Evolutionary conservation across 2,797 vertebrate genomes (phyloP).

Genomic region (Pelochelys cantorii): DNA sequence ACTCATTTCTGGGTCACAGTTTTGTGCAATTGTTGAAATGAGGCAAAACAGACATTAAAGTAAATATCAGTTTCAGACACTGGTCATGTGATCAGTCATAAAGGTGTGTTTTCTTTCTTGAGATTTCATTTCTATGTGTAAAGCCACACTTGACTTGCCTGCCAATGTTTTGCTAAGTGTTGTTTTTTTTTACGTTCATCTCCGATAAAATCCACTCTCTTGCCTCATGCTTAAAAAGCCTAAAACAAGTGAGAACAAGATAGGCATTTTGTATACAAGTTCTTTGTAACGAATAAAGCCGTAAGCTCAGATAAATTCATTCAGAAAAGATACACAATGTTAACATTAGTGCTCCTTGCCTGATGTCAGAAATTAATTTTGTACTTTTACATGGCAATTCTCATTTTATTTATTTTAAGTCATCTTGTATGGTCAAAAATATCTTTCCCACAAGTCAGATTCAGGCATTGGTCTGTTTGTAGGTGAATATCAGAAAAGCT

Average conservation of each 20-base stretch:
- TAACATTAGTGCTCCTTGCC: slow-evolving; percentile 48
- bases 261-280: neutral
- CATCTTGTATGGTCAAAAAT: neutral
- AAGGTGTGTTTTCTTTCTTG: neutral
- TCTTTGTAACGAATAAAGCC: neutral
- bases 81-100: neutral
- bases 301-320: neutral
- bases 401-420: slow-evolving; percentile 6
- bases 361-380: slow-evolving; percentile 58
- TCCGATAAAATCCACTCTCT: slow-evolving; percentile 2
- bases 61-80: slow-evolving; percentile 16
- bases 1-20: slow-evolving; percentile 15
- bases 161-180: neutral
- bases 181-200: neutral
- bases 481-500: slow-evolving; percentile 23
- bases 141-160: neutral
- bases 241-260: neutral
- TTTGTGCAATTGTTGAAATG: slow-evolving; percentile 1
- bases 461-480: neutral
- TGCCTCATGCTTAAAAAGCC: slow-evolving; percentile 4
- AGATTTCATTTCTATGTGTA: neutral
- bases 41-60: neutral
- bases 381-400: slow-evolving; percentile 59
- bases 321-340: neutral
- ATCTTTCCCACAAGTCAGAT: neutral